phyloP scores from a whole-genome alignment of 2,888 invertebrate genomes.

The Sclerodermus sp. region DNA sequence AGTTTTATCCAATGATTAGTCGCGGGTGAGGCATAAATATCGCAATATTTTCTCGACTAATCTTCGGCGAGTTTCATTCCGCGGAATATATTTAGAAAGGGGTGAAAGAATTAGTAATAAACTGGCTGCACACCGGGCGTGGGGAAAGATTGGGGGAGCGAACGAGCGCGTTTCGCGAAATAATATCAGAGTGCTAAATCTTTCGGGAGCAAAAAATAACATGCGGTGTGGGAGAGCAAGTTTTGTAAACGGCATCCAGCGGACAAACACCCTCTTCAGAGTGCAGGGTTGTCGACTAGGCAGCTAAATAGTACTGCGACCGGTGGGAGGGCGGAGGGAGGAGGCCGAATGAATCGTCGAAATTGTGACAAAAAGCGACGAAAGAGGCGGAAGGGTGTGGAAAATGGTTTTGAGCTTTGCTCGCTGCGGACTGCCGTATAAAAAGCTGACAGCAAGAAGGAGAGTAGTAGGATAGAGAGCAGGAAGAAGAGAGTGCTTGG shows the following conservation, averaged over 20 bases:
- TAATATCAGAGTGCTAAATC: conserved; percentile 8
- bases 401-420: conserved; percentile 9
- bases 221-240: conserved; percentile 2
- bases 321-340: too few species aligned
- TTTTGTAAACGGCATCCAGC: neutral
- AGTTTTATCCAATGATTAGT: too few species aligned
- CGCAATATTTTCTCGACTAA: too few species aligned
- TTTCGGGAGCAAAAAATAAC: neutral
- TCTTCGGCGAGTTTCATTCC: too few species aligned
- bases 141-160: too few species aligned
- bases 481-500: neutral
- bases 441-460: neutral
- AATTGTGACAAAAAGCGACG: neutral
- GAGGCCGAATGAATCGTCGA: conserved; percentile 4
- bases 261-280: neutral
- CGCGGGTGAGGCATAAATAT: too few species aligned
- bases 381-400: neutral
- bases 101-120: too few species aligned
- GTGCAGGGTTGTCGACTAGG: neutral
- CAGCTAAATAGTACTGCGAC: neutral
- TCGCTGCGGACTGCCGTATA: neutral
- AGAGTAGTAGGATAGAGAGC: neutral
- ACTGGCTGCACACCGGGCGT: too few species aligned
- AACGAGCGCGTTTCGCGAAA: neutral
- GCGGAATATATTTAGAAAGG: too few species aligned